Conservation (phyloP, 37 sponge, comb jelly and placozoan genomes). For the Haliclona indistincta region DNA sequence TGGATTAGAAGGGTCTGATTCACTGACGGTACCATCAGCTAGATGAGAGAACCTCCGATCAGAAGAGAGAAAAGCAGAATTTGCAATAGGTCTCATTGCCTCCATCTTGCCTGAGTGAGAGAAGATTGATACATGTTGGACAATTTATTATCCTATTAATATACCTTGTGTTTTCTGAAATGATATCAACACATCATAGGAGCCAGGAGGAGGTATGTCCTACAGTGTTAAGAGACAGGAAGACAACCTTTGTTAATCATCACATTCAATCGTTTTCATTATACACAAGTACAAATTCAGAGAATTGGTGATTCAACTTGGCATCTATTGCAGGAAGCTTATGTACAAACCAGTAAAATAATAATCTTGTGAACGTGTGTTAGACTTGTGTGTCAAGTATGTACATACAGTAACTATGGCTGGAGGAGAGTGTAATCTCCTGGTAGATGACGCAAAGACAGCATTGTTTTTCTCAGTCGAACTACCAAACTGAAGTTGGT, state of each 20-base stretch:
- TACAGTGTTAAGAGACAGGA: neutral
- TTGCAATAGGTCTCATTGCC: neutral
- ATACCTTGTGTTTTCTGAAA: conserved; percentile 67
- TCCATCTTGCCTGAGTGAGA: too few species aligned
- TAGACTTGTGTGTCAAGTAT: neutral
- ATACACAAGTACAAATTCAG: too few species aligned
- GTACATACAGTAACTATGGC: conserved; percentile 58
- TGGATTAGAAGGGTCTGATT: conserved; percentile 76
- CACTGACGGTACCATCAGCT: conserved; percentile 66
- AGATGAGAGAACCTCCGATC: conserved; percentile 74
- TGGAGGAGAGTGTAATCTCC: conserved; percentile 71
- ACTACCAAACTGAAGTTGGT: neutral
- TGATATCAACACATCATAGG: conserved; percentile 81
- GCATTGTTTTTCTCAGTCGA: neutral
- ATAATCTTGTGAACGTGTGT: neutral
- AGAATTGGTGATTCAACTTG: too few species aligned
- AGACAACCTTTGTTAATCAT: too few species aligned
- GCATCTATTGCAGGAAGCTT: too few species aligned
- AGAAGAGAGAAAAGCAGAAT: conserved; percentile 70
- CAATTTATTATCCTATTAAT: too few species aligned
- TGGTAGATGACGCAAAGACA: conserved; percentile 74
- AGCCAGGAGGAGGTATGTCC: conserved; percentile 83
- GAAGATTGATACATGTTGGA: too few species aligned
- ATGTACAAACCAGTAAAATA: too few species aligned
- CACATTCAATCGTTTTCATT: too few species aligned